These are phyloP conservation scores for Dascyllus trimaculatus DNA, from an alignment of 2,113 vertebrate genomes.

Conservation along the genomic window DNA sequence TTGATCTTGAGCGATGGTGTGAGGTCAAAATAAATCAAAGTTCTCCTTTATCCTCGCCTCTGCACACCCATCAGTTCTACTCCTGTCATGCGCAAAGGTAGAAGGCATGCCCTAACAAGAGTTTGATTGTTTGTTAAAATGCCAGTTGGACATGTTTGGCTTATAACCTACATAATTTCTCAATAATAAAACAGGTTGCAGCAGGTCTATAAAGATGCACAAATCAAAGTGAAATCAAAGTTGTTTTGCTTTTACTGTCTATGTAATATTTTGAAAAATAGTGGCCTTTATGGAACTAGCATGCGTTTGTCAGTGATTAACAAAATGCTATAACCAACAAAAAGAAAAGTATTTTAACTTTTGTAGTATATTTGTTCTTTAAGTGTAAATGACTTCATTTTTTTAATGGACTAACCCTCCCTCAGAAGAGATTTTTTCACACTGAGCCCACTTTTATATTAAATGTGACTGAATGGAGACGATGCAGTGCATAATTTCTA, in stretches of 20 bases:
- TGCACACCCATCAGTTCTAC: background rate
- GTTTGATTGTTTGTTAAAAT: constrained; percentile 33
- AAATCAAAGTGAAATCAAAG: background rate
- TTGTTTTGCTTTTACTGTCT: background rate
- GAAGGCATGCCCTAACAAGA: constrained; percentile 50
- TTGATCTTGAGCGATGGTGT: background rate
- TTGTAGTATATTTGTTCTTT: no score
- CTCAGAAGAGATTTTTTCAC: no score
- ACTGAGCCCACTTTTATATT: no score
- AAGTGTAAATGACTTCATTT: no score
- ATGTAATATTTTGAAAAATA: no score
- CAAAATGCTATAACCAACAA: no score
- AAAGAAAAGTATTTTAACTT: no score
- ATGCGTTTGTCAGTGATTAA: no score
- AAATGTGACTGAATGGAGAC: no score
- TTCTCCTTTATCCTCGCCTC: constrained; percentile 8
- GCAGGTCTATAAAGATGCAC: background rate
- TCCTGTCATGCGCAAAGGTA: background rate
- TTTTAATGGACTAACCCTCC: no score
- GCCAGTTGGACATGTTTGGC: constrained; percentile 47
- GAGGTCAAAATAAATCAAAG: background rate
- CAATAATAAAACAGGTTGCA: constrained; percentile 37
- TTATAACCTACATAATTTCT: background rate
- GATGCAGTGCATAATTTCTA: no score
- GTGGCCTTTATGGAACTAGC: no score